A percentile compares a stretch with the other conserved stretches of the same genome.
phyloP scores from a whole-genome alignment of 64 coral and sea anemone species.

The Montipora capricornis region DNA sequence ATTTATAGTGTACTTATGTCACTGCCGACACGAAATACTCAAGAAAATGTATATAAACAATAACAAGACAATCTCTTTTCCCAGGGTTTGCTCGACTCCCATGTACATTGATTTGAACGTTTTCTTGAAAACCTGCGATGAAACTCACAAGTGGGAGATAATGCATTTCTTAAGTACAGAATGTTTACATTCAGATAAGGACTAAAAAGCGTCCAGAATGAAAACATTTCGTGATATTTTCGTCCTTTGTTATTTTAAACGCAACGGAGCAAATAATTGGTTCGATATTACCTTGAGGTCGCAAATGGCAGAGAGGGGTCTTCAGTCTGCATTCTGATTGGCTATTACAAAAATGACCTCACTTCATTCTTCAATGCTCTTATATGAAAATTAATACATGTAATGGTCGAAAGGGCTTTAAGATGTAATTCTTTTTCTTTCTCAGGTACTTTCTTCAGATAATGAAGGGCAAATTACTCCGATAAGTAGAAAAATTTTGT shows the following conservation, averaged over 20 bases:
- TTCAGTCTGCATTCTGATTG: slow-evolving; percentile 14
- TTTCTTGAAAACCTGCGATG: too few relatives aligned
- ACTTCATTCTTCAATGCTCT: background rate
- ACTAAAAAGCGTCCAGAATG: background rate
- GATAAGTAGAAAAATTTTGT: background rate
- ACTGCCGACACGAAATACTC: too few relatives aligned
- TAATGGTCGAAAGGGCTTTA: background rate
- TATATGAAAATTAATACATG: background rate
- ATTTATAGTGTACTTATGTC: background rate
- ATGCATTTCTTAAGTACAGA: background rate
- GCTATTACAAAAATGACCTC: slow-evolving; percentile 7
- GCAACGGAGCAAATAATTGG: slow-evolving; percentile 14
- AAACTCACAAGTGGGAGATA: too few relatives aligned
- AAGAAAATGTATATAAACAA: too few relatives aligned
- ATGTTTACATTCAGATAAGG: background rate
- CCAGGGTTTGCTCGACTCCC: too few relatives aligned
- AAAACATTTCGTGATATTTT: slow-evolving; percentile 25
- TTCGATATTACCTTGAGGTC: background rate
- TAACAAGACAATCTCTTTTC: too few relatives aligned
- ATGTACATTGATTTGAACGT: too few relatives aligned
- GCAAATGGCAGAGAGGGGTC: background rate
- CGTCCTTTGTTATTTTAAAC: background rate
- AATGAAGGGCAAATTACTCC: background rate
- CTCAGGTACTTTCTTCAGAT: background rate
- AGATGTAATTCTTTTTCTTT: background rate